These are phyloP conservation scores for Chitala chitala DNA, from an alignment of 2,113 vertebrate species.

Conservation along the genomic window DNA sequence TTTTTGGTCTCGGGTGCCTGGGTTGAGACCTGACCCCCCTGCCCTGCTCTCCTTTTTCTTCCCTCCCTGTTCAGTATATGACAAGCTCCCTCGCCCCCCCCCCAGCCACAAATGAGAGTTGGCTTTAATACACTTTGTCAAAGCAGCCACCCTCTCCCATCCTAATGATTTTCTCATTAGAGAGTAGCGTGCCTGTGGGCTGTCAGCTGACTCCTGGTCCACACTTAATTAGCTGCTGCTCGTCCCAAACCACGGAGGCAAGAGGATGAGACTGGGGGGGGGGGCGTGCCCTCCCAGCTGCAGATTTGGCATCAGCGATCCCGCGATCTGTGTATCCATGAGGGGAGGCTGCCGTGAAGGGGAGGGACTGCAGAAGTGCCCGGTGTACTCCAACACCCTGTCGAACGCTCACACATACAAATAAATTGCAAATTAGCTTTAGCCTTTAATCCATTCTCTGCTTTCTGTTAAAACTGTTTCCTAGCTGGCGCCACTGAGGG, in stretches of 20 bases:
- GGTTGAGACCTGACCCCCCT: neutral
- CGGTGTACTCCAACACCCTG: too few species aligned
- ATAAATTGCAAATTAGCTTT: neutral
- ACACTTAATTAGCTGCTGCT: conserved; percentile 18
- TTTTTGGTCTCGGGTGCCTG: neutral
- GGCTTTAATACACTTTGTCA: conserved; percentile 31
- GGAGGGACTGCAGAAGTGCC: neutral
- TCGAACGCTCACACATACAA: too few species aligned
- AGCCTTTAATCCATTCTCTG: neutral
- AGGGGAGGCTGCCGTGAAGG: neutral
- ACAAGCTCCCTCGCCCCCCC: conserved; percentile 4
- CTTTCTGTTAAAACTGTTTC: neutral
- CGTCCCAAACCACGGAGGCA: neutral
- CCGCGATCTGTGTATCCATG: neutral
- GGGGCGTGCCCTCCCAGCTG: neutral
- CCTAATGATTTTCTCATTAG: conserved; percentile 35
- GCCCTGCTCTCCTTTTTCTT: neutral
- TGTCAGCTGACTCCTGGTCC: conserved; percentile 7
- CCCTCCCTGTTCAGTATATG: conserved; percentile 11
- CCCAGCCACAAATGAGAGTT: neutral
- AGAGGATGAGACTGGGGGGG: neutral
- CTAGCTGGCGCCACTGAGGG: neutral
- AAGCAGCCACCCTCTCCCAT: conserved; percentile 14
- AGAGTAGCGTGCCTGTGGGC: conserved; percentile 11
- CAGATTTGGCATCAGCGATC: neutral